Evolutionary conservation across 2,888 invertebrate genomes (phyloP).

Genomic region (Clistopyga incitator): DNA sequence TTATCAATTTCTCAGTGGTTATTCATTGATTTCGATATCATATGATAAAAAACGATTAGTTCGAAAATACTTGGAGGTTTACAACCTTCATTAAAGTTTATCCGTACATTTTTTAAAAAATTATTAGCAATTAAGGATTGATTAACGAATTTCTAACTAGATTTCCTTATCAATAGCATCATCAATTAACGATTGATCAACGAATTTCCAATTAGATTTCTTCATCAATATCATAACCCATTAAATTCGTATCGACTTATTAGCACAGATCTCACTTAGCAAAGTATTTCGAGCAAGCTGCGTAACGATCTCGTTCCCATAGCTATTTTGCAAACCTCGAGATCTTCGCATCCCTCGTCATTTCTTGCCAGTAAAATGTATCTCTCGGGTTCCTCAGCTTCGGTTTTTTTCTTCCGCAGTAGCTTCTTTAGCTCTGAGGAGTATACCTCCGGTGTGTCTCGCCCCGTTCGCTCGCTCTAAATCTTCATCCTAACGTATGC

Average conservation of each 20-base stretch:
- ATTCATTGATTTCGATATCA: not conserved
- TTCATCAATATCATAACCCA: not conserved
- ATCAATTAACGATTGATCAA: too few relatives aligned
- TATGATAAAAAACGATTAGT: too few relatives aligned
- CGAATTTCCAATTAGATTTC: too few relatives aligned
- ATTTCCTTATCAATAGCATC: too few relatives aligned
- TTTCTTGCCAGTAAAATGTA: slow-evolving; percentile 1
- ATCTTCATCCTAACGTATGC: slow-evolving; percentile 18
- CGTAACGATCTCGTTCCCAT: slow-evolving; percentile 13
- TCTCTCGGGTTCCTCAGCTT: not conserved
- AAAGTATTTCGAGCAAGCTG: not conserved
- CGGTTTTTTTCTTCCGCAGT: slow-evolving; percentile 3
- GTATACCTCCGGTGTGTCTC: not conserved
- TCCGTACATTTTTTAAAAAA: too few relatives aligned
- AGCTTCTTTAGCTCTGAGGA: not conserved
- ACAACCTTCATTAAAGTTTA: too few relatives aligned
- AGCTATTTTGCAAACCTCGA: not conserved
- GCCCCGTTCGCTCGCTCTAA: slow-evolving; percentile 19
- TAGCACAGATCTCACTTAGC: not conserved
- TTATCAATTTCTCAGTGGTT: not conserved
- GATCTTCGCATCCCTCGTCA: not conserved
- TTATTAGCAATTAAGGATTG: too few relatives aligned
- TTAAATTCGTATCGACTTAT: not conserved
- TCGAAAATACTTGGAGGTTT: too few relatives aligned
- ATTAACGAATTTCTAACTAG: too few relatives aligned